Evolutionary conservation across 2,113 vertebrate genomes (phyloP).

Genomic region (Nibea coibor): DNA sequence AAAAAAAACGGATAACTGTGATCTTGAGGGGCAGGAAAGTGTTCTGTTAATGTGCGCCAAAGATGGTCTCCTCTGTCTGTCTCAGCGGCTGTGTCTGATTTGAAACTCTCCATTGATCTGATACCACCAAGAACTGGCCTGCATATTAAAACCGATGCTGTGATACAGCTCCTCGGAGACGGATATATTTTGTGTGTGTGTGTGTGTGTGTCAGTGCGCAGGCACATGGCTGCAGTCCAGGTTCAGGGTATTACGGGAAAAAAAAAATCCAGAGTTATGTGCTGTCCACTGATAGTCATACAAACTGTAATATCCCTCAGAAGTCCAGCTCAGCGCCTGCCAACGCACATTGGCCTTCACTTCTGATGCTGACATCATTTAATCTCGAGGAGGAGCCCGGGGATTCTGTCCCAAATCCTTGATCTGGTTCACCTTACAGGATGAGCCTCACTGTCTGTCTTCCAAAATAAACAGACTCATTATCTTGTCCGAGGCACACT

Average conservation of each 20-base stretch:
- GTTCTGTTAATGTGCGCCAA: conserved; percentile 75
- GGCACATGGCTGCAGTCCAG: conserved; percentile 58
- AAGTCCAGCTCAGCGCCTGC: conserved; percentile 63
- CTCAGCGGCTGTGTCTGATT: conserved; percentile 74
- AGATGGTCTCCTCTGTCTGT: conserved; percentile 72
- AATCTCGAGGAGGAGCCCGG: conserved; percentile 60
- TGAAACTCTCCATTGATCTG: conserved; percentile 76
- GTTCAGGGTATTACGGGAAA: conserved; percentile 34
- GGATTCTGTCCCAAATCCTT: conserved; percentile 62
- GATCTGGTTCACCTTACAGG: conserved; percentile 63
- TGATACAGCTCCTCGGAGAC: conserved; percentile 53
- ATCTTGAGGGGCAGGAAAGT: conserved; percentile 67
- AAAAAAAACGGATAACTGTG: conserved; percentile 56
- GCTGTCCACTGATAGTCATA: conserved; percentile 65
- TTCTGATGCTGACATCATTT: conserved; percentile 74
- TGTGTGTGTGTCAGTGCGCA: conserved; percentile 24
- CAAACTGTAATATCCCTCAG: conserved; percentile 59
- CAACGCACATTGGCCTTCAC: conserved; percentile 67
- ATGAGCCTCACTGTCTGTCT: conserved; percentile 42
- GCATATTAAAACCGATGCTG: conserved; percentile 70
- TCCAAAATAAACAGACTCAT: conserved; percentile 57
- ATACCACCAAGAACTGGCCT: conserved; percentile 75
- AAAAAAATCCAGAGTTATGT: conserved; percentile 53
- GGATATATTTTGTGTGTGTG: conserved; percentile 38
- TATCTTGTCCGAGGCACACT: conserved; percentile 43